These are phyloP conservation scores for Drymonia ruficornis DNA, from an alignment of 2,888 invertebrate species.

Conservation along the genomic window DNA sequence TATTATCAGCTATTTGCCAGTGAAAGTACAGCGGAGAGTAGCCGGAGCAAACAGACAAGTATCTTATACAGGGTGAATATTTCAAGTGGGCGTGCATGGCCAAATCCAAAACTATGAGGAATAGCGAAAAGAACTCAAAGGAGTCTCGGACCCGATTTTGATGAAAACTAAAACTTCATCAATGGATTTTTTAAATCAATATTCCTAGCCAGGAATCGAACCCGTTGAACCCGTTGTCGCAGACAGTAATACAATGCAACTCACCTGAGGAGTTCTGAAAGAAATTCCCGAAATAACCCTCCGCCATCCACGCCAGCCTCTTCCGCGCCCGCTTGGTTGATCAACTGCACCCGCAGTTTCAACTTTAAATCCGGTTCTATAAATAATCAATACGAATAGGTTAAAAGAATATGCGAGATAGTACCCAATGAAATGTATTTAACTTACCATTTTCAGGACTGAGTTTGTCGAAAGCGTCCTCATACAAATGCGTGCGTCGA, in stretches of 20 bases:
- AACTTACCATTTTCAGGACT: constrained; percentile 93
- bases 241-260: constrained; percentile 25
- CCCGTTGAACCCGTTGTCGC: no score
- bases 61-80: no score
- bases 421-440: background rate
- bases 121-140: no score
- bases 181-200: no score
- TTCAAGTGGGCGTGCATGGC: no score
- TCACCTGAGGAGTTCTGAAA: constrained; percentile 94
- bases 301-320: constrained; percentile 99
- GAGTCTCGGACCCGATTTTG: no score
- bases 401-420: background rate
- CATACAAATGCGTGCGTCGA: constrained; percentile 96
- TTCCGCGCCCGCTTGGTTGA: constrained; percentile 95
- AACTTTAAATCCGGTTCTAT: constrained; percentile 94
- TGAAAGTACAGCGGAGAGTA: no score
- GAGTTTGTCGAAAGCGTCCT: constrained; percentile 98
- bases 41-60: no score
- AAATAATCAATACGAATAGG: constrained; percentile 10
- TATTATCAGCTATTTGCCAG: no score
- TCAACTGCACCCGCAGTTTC: constrained; percentile 94
- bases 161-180: no score
- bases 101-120: no score
- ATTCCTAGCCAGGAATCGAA: no score
- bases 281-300: constrained; percentile 97